Evolutionary conservation across 1,140 invertebrate genomes (phyloP).

Genomic region (Calliphora vicina): DNA sequence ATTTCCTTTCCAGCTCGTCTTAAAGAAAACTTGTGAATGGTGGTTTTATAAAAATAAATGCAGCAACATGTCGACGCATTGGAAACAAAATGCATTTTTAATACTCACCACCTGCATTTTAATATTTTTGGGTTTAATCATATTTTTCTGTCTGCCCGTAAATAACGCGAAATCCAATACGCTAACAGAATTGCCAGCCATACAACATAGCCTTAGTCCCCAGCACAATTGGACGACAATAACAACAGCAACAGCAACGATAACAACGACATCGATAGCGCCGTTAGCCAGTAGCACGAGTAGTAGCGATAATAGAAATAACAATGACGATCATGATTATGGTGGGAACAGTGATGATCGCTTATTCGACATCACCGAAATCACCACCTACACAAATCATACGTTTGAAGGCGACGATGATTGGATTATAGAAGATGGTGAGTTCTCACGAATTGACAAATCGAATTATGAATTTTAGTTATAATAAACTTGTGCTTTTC

Average conservation of each 20-base stretch:
- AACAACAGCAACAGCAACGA: background rate
- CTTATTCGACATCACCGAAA: slow-evolving; percentile 28
- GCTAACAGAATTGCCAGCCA: background rate
- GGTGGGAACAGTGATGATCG: background rate
- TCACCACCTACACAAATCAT: slow-evolving; percentile 36
- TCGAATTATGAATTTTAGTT: background rate
- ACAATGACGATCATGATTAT: background rate
- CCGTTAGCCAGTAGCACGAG: background rate
- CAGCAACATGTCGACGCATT: slow-evolving; percentile 57
- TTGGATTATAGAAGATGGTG: slow-evolving; percentile 38
- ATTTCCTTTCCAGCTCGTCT: slow-evolving; percentile 50
- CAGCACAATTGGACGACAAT: background rate
- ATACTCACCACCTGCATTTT: slow-evolving; percentile 37
- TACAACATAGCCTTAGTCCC: background rate
- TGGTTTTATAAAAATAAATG: slow-evolving; percentile 52
- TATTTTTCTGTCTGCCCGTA: slow-evolving; percentile 29
- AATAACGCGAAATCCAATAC: background rate
- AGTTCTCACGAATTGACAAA: background rate
- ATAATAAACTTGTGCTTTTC: no score
- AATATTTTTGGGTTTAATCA: slow-evolving; percentile 40
- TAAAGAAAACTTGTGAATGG: slow-evolving; percentile 58
- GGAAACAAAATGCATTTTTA: slow-evolving; percentile 46
- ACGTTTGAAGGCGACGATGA: slow-evolving; percentile 39
- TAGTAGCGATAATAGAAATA: background rate
- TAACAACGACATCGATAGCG: background rate